phyloP scores from a whole-genome alignment of 2,113 vertebrate genomes.

The Psittacula cyanocephala region DNA sequence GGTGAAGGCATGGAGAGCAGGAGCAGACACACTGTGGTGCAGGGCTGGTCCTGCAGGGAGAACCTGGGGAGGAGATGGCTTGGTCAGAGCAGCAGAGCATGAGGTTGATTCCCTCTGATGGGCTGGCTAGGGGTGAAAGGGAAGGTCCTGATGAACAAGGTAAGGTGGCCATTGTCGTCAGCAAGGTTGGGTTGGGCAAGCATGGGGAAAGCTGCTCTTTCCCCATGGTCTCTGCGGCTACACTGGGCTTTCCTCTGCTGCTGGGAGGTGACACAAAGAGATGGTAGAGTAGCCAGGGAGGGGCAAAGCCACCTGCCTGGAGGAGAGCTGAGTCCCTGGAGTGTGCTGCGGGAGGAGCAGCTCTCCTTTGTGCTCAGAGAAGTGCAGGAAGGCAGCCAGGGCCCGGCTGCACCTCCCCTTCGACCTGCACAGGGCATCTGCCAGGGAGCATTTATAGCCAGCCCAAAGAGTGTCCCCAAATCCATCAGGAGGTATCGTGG shows the following conservation, averaged over 20 bases:
- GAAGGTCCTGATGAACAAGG: background rate
- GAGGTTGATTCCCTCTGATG: background rate
- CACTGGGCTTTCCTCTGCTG: background rate
- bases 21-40: fast-evolving
- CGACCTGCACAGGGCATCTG: fast-evolving
- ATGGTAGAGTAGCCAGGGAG: background rate
- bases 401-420: background rate
- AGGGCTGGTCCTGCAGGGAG: background rate
- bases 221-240: background rate
- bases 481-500: background rate
- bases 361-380: background rate
- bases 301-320: background rate
- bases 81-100: background rate
- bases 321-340: background rate
- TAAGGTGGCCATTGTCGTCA: background rate
- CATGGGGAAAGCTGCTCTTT: background rate
- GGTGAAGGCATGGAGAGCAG: background rate
- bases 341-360: background rate
- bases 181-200: background rate
- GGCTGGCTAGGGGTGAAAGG: background rate
- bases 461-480: background rate
- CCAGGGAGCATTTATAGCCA: background rate
- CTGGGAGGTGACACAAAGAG: background rate
- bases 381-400: background rate
- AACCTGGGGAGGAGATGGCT: background rate